Evolutionary conservation across 2,797 vertebrate genomes (phyloP).

Genomic region (Ataeniobius toweri): DNA sequence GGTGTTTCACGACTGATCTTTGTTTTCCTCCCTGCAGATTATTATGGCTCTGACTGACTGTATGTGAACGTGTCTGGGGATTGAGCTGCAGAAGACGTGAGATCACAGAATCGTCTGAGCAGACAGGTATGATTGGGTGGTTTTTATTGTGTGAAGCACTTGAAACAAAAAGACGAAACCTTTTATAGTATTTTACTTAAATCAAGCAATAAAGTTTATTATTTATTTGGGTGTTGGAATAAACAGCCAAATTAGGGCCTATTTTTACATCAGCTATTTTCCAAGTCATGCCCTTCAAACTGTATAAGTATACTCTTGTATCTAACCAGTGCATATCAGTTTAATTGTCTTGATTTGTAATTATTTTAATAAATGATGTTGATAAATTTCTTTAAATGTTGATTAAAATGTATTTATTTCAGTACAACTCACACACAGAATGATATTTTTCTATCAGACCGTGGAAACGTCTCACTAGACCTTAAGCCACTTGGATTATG

Average conservation of each 20-base stretch:
- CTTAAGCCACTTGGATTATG: too few species aligned
- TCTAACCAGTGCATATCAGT: background rate
- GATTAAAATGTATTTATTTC: too few species aligned
- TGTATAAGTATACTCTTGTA: too few species aligned
- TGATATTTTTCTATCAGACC: too few species aligned
- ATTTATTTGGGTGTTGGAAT: background rate
- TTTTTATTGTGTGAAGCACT: slow-evolving; percentile 9
- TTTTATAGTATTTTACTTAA: background rate
- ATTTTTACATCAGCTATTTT: background rate
- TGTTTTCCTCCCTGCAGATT: slow-evolving; percentile 15
- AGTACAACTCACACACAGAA: too few species aligned
- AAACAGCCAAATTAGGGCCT: background rate
- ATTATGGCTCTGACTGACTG: slow-evolving; percentile 21
- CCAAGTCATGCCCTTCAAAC: too few species aligned
- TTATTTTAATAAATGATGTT: background rate
- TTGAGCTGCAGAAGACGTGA: slow-evolving; percentile 40
- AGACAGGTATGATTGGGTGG: slow-evolving; percentile 41
- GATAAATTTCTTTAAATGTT: too few species aligned
- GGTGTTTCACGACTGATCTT: slow-evolving; percentile 55
- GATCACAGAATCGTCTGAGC: slow-evolving; percentile 54
- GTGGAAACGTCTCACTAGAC: too few species aligned
- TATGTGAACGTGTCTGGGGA: slow-evolving; percentile 16
- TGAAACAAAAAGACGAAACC: background rate
- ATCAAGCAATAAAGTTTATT: background rate
- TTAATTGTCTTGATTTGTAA: background rate